Evolutionary conservation across 2,888 invertebrate genomes (phyloP).

Genomic region (Agrotis segetum): DNA sequence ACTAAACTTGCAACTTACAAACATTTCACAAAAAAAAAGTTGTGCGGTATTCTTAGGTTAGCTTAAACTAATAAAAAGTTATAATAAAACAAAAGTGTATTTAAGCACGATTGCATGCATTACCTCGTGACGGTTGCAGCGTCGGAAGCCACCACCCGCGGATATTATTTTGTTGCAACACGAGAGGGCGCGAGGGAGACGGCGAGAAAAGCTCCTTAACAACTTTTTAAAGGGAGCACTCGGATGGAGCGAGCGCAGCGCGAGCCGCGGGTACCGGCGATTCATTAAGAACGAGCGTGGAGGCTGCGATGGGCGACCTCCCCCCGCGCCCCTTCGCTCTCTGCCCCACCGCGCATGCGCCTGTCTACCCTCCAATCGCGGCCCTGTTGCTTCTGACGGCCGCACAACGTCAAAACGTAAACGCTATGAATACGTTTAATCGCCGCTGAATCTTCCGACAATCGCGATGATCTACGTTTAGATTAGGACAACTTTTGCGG

Average conservation of each 20-base stretch:
- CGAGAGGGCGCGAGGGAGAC: slow-evolving; percentile 86
- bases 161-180: slow-evolving; percentile 79
- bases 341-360: slow-evolving; percentile 78
- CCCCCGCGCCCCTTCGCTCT: slow-evolving; percentile 71
- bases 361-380: slow-evolving; percentile 80
- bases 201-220: slow-evolving; percentile 80
- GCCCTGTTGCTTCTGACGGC: slow-evolving; percentile 90
- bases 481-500: slow-evolving; percentile 80
- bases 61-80: slow-evolving; percentile 56
- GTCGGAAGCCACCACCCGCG: slow-evolving; percentile 73
- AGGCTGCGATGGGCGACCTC: slow-evolving; percentile 82
- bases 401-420: slow-evolving; percentile 85
- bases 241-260: slow-evolving; percentile 84
- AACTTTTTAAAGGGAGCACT: slow-evolving; percentile 86
- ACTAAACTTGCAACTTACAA: slow-evolving; percentile 33
- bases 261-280: slow-evolving; percentile 89
- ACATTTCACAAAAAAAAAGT: slow-evolving; percentile 36
- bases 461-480: slow-evolving; percentile 84
- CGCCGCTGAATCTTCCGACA: slow-evolving; percentile 84
- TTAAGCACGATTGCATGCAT: slow-evolving; percentile 61
- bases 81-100: slow-evolving; percentile 60
- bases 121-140: slow-evolving; percentile 76
- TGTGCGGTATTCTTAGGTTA: slow-evolving; percentile 31
- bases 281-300: slow-evolving; percentile 89
- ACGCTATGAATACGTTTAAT: slow-evolving; percentile 89